Evolutionary conservation across 2,888 invertebrate species (phyloP), one percentile per base, ranked within the genome.

Genomic region (Ennomos quercinarius): DNA sequence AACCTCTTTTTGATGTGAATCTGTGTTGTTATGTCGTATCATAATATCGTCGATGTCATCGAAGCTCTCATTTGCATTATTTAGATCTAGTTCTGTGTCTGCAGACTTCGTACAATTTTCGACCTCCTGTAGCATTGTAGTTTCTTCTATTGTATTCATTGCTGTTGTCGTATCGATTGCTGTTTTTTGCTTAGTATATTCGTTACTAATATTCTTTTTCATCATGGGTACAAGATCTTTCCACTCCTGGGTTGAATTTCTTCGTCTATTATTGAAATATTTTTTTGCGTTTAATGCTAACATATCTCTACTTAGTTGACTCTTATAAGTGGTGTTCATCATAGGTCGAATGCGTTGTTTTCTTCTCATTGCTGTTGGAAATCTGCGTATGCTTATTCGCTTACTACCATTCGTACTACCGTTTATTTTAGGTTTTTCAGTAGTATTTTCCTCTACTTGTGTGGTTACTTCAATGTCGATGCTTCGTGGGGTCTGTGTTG

Each of bases 261-360:
- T 80, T 67, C 78, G 81, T 39, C 69, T 65, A n/a, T 38, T 58
- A 52, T 77, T 74, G 51, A 80, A 77, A 67, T 85, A 86, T 70
- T 83, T 86, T 71, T 80, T 77, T 44, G 84, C 78, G 55, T 83
- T 85, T 48, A 85, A 66, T 35, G 85, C 74, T 63, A 88, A 76
- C 67, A 90, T 74, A 66, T 91, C 89, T 73, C 88, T 82, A 63
- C 78, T 89, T 53, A 87, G 50, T 66, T 85, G 87, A 34, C 79
- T 81, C 73, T 89, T 90, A 41, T 74, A 77, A 37, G 83, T 81
- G 47, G 78, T 81, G 48, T 83, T 87, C 53, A 80, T 58, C 63
- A 77, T 69, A 34, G 89, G 87, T 63, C 86, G 80, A 70, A 87
- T 82, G 34, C 86, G 77, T 65, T 87, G 67, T 71, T 85, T 89